A percentile compares a stretch with the other conserved stretches of the same genome.
Evolutionary conservation across 1,140 invertebrate species (phyloP).

Genomic region (Caerostris extrusa): DNA sequence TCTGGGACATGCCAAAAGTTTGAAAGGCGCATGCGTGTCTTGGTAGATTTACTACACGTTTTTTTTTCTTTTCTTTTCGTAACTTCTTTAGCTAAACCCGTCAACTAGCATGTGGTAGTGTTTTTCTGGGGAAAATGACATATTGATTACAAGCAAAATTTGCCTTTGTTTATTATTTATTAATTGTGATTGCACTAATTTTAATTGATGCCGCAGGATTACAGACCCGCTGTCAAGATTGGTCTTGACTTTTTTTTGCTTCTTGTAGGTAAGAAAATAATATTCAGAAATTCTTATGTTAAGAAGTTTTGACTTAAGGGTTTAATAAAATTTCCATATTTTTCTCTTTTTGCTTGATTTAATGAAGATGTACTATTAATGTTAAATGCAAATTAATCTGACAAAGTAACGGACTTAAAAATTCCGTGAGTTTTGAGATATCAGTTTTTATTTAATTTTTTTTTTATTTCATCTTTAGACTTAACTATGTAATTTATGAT

Average conservation of each 20-base stretch:
- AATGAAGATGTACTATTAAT: no score
- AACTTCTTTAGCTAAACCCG: background rate
- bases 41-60: background rate
- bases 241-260: conserved; percentile 41
- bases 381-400: no score
- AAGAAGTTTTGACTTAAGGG: no score
- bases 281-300: no score
- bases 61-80: background rate
- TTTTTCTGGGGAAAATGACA: background rate
- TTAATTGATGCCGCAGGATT: conserved; percentile 35
- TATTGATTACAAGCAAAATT: background rate
- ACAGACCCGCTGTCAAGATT: conserved; percentile 40
- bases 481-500: no score
- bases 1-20: background rate
- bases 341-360: background rate
- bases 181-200: background rate
- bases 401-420: no score
- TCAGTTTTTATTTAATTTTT: no score
- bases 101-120: background rate
- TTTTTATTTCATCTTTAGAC: no score
- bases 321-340: background rate
- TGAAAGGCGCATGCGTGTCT: background rate
- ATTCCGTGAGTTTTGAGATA: no score
- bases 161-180: background rate
- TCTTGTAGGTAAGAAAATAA: background rate